Conservation (phyloP, 2,797 vertebrate genomes). For the Falco cherrug region DNA sequence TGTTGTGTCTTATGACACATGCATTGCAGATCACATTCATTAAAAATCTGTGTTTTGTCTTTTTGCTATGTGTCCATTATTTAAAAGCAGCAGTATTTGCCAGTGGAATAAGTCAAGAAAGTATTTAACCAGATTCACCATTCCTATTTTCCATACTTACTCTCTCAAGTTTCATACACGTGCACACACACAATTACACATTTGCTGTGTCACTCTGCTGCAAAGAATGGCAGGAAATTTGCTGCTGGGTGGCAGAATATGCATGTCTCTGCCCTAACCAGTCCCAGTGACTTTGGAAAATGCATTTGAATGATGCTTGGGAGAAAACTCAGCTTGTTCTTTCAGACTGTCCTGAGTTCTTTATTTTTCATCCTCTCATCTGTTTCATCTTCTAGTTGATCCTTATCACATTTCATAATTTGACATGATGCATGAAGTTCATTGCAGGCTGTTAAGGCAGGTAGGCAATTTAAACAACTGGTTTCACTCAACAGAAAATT, state of each 20-base stretch:
- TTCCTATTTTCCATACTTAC: not conserved
- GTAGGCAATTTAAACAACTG: not conserved
- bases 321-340: not conserved
- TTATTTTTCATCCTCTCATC: not conserved
- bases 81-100: not conserved
- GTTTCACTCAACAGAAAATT: not conserved
- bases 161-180: not conserved
- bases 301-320: not conserved
- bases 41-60: not conserved
- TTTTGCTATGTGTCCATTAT: not conserved
- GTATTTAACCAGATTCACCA: not conserved
- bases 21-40: not conserved
- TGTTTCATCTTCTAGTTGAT: not conserved
- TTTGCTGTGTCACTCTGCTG: not conserved
- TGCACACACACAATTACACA: not conserved
- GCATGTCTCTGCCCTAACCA: not conserved
- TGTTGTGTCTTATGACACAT: not conserved
- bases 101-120: not conserved
- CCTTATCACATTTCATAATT: not conserved
- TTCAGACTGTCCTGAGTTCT: not conserved
- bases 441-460: not conserved
- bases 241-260: not conserved
- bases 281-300: not conserved
- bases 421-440: not conserved
- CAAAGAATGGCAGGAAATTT: not conserved